Evolutionary conservation across 1,140 invertebrate genomes (phyloP), one percentile per base, ranked within the genome.

Genomic region (Hylaeus volcanicus): DNA sequence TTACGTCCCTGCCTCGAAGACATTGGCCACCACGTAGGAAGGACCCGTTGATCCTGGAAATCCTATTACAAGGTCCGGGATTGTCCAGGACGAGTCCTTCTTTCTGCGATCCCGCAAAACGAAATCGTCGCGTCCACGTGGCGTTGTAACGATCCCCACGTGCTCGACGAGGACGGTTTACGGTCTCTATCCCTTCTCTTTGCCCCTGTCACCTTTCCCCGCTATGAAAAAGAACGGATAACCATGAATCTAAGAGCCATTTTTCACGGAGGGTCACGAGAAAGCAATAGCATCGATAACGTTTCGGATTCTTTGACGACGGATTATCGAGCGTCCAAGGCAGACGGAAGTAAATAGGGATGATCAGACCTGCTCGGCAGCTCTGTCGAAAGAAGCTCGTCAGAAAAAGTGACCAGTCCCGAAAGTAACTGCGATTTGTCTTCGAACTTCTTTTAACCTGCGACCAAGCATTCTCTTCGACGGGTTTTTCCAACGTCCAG

Each of bases 11-110:
- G 72, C 71, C 63, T 66, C 71, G 70, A 74, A 79, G 78, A 74
- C 61, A 43, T 48, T 45, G 43, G n/a, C 26, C 41, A 48, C 41
- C 48, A 39, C 66, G 37, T 55, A 55, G 58, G 8, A 48, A 64
- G 51, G 51, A 64, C 61, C 48, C 51, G 71, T 64, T 82, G 84
- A 79, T 86, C 84, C 81, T 60, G 77, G 64, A 75, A 86, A 87
- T 87, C 86, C 84, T 87, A 74, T 86, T 84, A 86, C 77, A 71
- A 60, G 66, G 78, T 71, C 74, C 61, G 37, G 60, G 71, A 64
- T 82, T 72, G 74, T 60, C 53, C 71, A 26, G 45, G 65, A 48
- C 37, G 64, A 68, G 83, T 72, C 43, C 48, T 68, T 71, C 66
- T 71, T 56, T 51, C 48, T 53, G 48, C 76, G 71, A 77, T 87